Evolutionary conservation across 1,140 invertebrate species (phyloP).

Genomic region (Chymomyza costata): DNA sequence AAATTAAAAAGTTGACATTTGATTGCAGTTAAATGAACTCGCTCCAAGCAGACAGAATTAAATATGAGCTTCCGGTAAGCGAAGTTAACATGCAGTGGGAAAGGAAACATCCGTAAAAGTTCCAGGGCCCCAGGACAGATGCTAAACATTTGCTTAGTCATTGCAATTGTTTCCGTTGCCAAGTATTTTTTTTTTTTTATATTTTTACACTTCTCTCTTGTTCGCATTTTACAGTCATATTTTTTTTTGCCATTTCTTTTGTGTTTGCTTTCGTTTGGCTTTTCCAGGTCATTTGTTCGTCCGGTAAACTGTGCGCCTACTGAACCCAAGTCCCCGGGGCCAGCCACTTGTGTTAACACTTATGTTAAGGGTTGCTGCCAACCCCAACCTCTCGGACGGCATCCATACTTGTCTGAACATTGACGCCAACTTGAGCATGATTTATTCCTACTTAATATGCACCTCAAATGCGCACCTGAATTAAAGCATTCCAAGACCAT

Average conservation of each 20-base stretch:
- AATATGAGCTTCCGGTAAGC: too few species aligned
- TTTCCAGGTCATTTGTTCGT: conserved; percentile 64
- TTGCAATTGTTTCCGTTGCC: conserved; percentile 63
- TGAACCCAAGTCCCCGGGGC: conserved; percentile 34
- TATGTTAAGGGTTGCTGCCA: conserved; percentile 16
- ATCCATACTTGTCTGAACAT: conserved; percentile 31
- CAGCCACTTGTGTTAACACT: conserved; percentile 59
- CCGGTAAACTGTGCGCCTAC: conserved; percentile 43
- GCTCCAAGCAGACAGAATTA: too few species aligned
- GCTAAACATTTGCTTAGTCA: conserved; percentile 65
- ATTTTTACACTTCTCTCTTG: conserved; percentile 24
- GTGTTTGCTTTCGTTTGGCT: conserved; percentile 54
- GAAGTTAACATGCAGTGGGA: too few species aligned
- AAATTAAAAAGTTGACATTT: too few species aligned
- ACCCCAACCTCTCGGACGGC: background rate
- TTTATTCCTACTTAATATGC: conserved; percentile 57
- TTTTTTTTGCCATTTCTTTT: conserved; percentile 42
- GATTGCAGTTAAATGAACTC: too few species aligned
- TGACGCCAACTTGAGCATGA: conserved; percentile 50
- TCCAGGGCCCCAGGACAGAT: conserved; percentile 37
- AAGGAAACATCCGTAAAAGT: conserved; percentile 13
- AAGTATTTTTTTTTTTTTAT: conserved; percentile 35
- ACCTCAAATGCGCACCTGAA: conserved; percentile 40
- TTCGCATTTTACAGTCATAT: conserved; percentile 13
- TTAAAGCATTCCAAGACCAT: background rate